phyloP scores from a whole-genome alignment of 92 coral and sea anemone species.

The Ricordea florida region DNA sequence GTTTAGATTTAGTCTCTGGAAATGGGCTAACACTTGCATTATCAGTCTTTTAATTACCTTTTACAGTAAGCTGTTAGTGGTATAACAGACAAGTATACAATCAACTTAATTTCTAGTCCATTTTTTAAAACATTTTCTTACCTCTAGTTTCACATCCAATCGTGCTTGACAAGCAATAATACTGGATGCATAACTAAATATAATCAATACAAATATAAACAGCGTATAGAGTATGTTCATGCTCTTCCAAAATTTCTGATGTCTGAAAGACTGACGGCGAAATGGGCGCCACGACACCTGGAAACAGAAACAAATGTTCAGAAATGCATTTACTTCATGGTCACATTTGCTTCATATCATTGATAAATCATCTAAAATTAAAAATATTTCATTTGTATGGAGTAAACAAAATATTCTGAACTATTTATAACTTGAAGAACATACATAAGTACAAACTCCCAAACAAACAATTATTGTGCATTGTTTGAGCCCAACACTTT shows the following conservation, averaged over 20 bases:
- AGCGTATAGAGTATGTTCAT: constrained; percentile 74
- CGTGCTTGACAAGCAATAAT: constrained; percentile 91
- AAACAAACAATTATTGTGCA: too few relatives aligned
- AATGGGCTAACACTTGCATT: too few relatives aligned
- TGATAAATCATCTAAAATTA: too few relatives aligned
- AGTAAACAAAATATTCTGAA: too few relatives aligned
- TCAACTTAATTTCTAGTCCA: not conserved
- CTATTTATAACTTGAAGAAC: too few relatives aligned
- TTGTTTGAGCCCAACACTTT: too few relatives aligned
- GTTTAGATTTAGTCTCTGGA: too few relatives aligned
- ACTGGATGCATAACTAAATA: constrained; percentile 90
- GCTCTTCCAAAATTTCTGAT: constrained; percentile 36
- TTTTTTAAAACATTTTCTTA: not conserved
- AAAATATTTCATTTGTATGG: too few relatives aligned
- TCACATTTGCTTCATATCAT: not conserved
- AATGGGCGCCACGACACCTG: constrained; percentile 99
- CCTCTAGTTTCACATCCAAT: constrained; percentile 20
- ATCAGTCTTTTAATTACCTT: too few relatives aligned
- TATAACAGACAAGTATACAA: too few relatives aligned
- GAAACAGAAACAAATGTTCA: not conserved
- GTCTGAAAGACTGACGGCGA: constrained; percentile 61
- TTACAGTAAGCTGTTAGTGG: too few relatives aligned
- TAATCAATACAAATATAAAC: constrained; percentile 69
- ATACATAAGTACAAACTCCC: too few relatives aligned
- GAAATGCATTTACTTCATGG: not conserved